Percentiles rank a stretch among this genome's conserved stretches.
These are phyloP conservation scores for Thysanoteuthis rhombus DNA, from an alignment of 2,888 invertebrate species.

Conservation along the genomic window DNA sequence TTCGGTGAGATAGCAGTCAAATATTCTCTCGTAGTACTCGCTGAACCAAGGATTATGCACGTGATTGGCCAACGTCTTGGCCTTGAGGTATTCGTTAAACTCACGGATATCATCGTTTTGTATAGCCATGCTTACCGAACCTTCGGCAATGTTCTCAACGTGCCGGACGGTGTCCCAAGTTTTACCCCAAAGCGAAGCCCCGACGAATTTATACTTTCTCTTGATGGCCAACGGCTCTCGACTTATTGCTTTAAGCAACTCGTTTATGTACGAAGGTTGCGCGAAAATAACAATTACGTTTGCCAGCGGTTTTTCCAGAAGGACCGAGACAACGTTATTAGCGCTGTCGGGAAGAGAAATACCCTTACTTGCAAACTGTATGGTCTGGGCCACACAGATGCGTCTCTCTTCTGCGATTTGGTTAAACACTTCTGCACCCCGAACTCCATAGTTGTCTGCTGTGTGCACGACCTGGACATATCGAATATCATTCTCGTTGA, in stretches of 20 bases:
- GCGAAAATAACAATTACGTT: slow-evolving; percentile 61
- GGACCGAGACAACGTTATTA: slow-evolving; percentile 47
- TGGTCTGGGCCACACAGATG: slow-evolving; percentile 59
- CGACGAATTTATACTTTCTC: slow-evolving; percentile 44
- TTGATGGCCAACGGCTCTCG: slow-evolving; percentile 43
- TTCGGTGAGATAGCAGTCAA: slow-evolving; percentile 62
- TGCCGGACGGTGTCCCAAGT: slow-evolving; percentile 45
- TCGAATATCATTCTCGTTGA: slow-evolving; percentile 64
- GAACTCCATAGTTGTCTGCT: slow-evolving; percentile 51
- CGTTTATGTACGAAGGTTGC: slow-evolving; percentile 47
- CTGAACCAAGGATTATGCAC: slow-evolving; percentile 69
- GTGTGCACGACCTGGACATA: slow-evolving; percentile 66
- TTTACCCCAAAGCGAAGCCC: slow-evolving; percentile 57
- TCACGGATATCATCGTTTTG: slow-evolving; percentile 51
- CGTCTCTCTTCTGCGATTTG: slow-evolving; percentile 42
- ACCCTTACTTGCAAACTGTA: slow-evolving; percentile 50
- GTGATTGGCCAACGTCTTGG: slow-evolving; percentile 55
- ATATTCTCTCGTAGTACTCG: slow-evolving; percentile 67
- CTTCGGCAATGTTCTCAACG: slow-evolving; percentile 44
- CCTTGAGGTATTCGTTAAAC: slow-evolving; percentile 56
- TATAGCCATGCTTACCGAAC: slow-evolving; percentile 52
- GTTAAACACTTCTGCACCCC: slow-evolving; percentile 48
- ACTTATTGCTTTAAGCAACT: slow-evolving; percentile 52
- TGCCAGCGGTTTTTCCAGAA: slow-evolving; percentile 57
- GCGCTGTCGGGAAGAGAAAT: slow-evolving; percentile 51